These are phyloP conservation scores for Sinelater perroti DNA, from an alignment of 2,888 invertebrate genomes.

Conservation along the genomic window DNA sequence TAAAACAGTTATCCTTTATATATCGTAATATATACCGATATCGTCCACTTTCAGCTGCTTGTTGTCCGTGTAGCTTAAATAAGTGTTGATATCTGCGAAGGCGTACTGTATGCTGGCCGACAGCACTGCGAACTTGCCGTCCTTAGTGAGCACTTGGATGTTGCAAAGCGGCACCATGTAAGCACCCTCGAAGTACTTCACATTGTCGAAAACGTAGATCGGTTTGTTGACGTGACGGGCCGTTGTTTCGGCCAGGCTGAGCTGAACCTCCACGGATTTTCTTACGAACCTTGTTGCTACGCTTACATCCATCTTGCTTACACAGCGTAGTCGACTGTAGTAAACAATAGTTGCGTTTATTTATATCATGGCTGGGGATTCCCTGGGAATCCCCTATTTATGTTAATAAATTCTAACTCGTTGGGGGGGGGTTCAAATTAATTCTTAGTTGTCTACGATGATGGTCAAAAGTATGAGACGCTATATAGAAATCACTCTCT, in stretches of 20 bases:
- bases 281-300: constrained; percentile 1
- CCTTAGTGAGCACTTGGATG: neutral
- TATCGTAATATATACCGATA: too few species aligned
- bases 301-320: neutral
- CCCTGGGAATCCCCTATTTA: too few species aligned
- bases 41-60: neutral
- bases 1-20: too few species aligned
- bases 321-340: too few species aligned
- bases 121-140: neutral
- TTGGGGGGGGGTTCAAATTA: too few species aligned
- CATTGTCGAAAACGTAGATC: constrained; percentile 3
- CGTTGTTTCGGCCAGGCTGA: neutral
- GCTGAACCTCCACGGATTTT: neutral
- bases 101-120: neutral
- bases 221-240: neutral
- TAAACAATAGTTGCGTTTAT: too few species aligned
- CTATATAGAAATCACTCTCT: too few species aligned
- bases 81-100: neutral
- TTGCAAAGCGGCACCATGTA: neutral
- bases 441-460: too few species aligned
- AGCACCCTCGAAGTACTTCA: neutral
- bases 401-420: too few species aligned
- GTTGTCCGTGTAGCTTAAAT: neutral
- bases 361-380: too few species aligned
- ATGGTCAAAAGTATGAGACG: too few species aligned